Conservation (phyloP, 2,113 vertebrate species). For the Sardina pilchardus region DNA sequence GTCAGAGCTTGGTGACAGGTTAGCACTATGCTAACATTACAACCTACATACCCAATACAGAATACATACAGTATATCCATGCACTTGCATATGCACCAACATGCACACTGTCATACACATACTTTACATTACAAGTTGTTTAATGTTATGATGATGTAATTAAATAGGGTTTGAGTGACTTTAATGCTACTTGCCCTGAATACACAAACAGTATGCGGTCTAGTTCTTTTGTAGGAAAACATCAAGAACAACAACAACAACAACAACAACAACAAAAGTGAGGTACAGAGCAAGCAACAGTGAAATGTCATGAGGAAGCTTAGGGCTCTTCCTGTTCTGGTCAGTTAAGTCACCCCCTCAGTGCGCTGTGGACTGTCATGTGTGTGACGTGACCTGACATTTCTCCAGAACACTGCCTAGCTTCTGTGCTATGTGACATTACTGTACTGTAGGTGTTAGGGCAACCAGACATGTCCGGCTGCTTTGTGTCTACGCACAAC, state of each 20-base stretch:
- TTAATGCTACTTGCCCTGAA: not conserved
- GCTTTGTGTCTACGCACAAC: not conserved
- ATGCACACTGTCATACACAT: not conserved
- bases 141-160: not conserved
- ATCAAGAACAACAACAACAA: not conserved
- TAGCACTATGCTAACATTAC: not conserved
- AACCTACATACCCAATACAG: not conserved
- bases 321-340: not conserved
- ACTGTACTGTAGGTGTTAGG: not conserved
- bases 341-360: not conserved
- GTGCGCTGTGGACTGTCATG: not conserved
- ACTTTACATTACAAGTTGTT: not conserved
- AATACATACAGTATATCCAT: not conserved
- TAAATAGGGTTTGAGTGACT: not conserved
- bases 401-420: not conserved
- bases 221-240: not conserved
- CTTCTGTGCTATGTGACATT: not conserved
- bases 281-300: not conserved
- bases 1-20: conserved; percentile 48
- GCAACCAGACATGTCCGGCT: not conserved
- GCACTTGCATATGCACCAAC: not conserved
- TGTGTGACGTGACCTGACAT: not conserved
- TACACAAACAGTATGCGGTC: not conserved
- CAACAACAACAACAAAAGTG: not conserved
- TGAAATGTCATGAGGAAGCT: not conserved